Conservation (phyloP, 2,113 vertebrate species). For the Cricetomys ansorgei region DNA sequence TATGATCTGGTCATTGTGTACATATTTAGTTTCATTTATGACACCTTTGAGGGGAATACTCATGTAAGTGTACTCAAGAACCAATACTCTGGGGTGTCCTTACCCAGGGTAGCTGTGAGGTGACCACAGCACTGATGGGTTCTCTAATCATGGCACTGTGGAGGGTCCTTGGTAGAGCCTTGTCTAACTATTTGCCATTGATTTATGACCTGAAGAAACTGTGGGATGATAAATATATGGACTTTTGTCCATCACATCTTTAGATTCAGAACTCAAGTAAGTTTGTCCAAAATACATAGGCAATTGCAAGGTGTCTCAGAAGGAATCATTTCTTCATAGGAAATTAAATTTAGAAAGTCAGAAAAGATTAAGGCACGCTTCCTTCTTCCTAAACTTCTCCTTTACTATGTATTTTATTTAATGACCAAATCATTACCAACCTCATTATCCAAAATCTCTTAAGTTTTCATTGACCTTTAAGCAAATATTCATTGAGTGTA, state of each 20-base stretch:
- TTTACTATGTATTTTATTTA: background rate
- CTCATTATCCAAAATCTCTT: background rate
- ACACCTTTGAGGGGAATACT: too few species aligned
- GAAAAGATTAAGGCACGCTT: background rate
- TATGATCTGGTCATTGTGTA: background rate
- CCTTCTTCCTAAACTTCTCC: background rate
- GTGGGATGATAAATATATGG: background rate
- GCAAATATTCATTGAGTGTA: background rate
- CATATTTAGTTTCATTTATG: background rate
- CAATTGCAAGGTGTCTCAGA: conserved; percentile 14
- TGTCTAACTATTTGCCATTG: background rate
- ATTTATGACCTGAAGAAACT: background rate
- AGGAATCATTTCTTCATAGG: background rate
- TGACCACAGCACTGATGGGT: background rate
- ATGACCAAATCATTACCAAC: background rate
- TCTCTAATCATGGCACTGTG: background rate
- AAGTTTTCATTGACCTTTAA: background rate
- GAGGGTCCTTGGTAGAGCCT: background rate
- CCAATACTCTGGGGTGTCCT: background rate
- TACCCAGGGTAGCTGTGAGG: background rate
- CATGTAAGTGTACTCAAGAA: background rate
- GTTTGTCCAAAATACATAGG: background rate
- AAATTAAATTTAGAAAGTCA: background rate
- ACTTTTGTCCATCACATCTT: background rate
- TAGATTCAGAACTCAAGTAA: background rate